These are phyloP conservation scores for Sitta europaea DNA, from an alignment of 2,113 vertebrate species.

Conservation along the genomic window DNA sequence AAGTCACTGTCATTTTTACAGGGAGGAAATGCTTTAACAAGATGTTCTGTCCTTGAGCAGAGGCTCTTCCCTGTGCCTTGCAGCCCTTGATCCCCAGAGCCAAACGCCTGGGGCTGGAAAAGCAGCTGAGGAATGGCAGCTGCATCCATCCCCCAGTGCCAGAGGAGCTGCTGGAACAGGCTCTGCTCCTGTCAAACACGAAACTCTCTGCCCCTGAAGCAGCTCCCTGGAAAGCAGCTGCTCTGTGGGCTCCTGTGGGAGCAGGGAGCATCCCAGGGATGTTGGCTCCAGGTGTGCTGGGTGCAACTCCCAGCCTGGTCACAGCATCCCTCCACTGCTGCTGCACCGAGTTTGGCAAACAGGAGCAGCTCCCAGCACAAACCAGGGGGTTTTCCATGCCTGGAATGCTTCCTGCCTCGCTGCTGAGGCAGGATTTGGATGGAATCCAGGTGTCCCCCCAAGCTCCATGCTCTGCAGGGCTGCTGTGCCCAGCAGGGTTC, in stretches of 20 bases:
- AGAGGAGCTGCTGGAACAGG: neutral
- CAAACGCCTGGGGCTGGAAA: neutral
- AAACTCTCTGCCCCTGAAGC: neutral
- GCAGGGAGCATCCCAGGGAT: neutral
- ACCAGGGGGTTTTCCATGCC: neutral
- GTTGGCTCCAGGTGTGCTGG: rapidly evolving
- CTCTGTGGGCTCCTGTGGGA: neutral
- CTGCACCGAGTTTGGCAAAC: neutral
- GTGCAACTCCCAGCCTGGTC: neutral
- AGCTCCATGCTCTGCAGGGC: neutral
- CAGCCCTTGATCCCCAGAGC: neutral
- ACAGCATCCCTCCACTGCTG: rapidly evolving
- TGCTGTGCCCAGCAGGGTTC: neutral
- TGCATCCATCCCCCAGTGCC: rapidly evolving
- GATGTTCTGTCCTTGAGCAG: neutral
- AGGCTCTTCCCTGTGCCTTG: neutral
- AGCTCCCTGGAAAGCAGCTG: neutral
- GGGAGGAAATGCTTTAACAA: neutral
- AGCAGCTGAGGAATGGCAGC: rapidly evolving
- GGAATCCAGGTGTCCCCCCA: neutral
- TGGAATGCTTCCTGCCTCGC: neutral
- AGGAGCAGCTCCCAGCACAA: neutral
- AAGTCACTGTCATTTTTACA: neutral
- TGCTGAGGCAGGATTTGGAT: neutral
- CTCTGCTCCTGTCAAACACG: neutral